Evolutionary conservation across 2,888 invertebrate genomes (phyloP), one percentile per base, ranked within the genome.

Genomic region (Drosophila pseudotalamancana): DNA sequence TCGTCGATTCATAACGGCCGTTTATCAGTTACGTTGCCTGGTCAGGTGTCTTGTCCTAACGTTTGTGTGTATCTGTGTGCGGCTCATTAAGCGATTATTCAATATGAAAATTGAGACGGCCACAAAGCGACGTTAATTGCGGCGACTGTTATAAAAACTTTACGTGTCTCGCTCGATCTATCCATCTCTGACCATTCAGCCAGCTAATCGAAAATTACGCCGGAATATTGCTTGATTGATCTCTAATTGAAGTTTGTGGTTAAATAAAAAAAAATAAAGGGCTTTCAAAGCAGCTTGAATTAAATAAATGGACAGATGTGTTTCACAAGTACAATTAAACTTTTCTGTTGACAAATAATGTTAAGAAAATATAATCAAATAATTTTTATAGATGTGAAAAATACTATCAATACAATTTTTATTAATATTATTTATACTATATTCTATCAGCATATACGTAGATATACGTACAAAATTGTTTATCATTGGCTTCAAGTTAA

Each of bases 171-270:
- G 43, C 19, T 48, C 40, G 54, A 49, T 63, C 50, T 37, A 32
- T 50, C 43, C 46, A 31, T 50, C 27, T 42, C 46, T 42, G 31
- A 27, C n/a, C 62, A 59, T 6, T 69, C 57, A 59, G 55, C 43
- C 66, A 60, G 54, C 37, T 63, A 85, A 85, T 82, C 62, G 72
- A 75, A 72, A 56, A 54, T 16, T 37, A 19, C 23, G 14, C 29
- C 39, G 54, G 25, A 64, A 61, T 60, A 77, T 70, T 57, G 77
- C 43, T 61, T 68, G 75, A 77, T 71, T 71, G 77, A 71, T 71
- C 71, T 62, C 43, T 50, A 74, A 79, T 77, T 68, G 85, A 73
- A 84, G 54, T 77, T 66, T 81, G 78, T 56, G 85, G 85, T 85
- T 82, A 46, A 39, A 14, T 35, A 21, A 65, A 37, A n/a, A n/a